Evolutionary conservation across 1,140 invertebrate genomes (phyloP), one percentile per base, ranked within the genome.

Genomic region (Aplysia californica): DNA sequence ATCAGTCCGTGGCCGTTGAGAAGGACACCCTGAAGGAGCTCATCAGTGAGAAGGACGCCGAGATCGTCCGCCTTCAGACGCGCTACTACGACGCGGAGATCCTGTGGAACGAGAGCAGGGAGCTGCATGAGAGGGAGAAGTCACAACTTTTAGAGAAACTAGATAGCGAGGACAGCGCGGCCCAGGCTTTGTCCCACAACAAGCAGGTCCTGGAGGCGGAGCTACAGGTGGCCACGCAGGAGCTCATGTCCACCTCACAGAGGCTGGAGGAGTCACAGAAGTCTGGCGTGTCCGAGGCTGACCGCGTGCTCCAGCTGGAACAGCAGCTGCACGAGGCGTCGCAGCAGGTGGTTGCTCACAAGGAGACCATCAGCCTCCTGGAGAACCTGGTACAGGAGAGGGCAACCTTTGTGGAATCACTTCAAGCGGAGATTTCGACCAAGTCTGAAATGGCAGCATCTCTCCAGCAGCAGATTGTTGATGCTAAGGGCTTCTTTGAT

Each of bases 1-100:
- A 78, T 21, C 76, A 80, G 64, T 70, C 58, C 31, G 50, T 74
- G 1, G 26, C 38, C 29, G 75, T 80, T 38, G 79, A 80, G 50
- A 64, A 55, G 56, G 76, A 78, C 55, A 58, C 68, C 18, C 41
- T 80, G 50, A 80, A 78, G 55, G 79, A 80, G 33, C 26, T 80
- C 15, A 68, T 74, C 29, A 21, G n/a, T 35, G 79, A 80, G 38
- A 80, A 80, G 38, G 79, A 80, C 71, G 44, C 50, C 15, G 79
- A 80, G 44, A 80, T 80, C 35, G 58, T 80, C n/a, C 66, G 68
- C 50, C 76, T 80, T 15, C 79, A 80, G 61, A 76, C 79, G n/a
- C 74, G 67, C 29, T 77, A 59, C 55, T 78, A 61, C 67, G 79
- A 80, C 55, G 67, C 79, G 38, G 76, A 80, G 38, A 61, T 64